Evolutionary conservation across 2,113 vertebrate genomes (phyloP), one percentile per base, ranked within the genome.

Genomic region (Camelus bactrianus): DNA sequence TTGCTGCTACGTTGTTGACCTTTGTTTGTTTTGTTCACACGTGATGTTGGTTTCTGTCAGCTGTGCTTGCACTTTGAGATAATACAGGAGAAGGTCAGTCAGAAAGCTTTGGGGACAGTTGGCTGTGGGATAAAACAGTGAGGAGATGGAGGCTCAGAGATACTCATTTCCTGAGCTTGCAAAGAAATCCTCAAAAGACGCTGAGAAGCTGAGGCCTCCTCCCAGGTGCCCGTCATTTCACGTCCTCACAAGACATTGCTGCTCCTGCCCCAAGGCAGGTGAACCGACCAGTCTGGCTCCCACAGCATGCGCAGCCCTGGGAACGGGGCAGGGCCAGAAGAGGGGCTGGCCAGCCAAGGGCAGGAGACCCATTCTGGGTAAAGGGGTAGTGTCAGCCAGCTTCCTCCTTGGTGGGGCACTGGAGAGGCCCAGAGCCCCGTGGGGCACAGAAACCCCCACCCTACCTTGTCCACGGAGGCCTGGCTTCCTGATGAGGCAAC

Each of bases 21-120:
- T 82, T 88, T 38, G 26, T 96, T 80, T 93, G 67, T 92, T 88
- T 80, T 50, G 38, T 46, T 95, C 42, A 35, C 24, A 24, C 2
- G 2, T 38, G 30, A 83, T 13, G 92, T 82, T 42, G 67, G 64
- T 91, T 91, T 77, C 76, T 52, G 19, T 62, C 50, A 67, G 32
- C 56, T 6, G 10, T 77, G 22, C n/a, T 65, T 58, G 35, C 62
- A 32, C 17, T 58, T n/a, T 80, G 62, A 95, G 86, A 62, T 11
- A 73, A 82, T 93, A 35, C 38, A 50, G 30, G 75, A 84, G 80
- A 88, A 85, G 92, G 30, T 50, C 75, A 69, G 12, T 64, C 50
- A 24, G 56, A 75, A 87, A 81, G 30, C 77, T 70, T 58, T 62
- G 46, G 14, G 19, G 19, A 82, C 28, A 73, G 35, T 77, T 72